Percentiles rank a stretch among this genome's conserved stretches.
Evolutionary conservation across 2,113 vertebrate species (phyloP).

Genomic region (Hemibagrus wyckioides): DNA sequence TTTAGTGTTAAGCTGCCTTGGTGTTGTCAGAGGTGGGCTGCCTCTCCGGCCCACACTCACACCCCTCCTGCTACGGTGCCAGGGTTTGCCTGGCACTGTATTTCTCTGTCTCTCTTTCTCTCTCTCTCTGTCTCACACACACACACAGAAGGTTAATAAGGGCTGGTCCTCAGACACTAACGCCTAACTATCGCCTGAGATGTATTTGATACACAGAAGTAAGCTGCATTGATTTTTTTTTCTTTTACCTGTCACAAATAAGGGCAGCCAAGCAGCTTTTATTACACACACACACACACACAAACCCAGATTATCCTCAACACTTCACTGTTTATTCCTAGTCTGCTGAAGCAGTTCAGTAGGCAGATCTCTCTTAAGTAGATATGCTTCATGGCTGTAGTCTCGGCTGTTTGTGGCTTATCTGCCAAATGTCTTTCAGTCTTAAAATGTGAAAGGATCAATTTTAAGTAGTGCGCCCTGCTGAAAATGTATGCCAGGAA

Average conservation of each 20-base stretch:
- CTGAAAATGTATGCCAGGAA: background rate
- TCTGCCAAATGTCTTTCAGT: background rate
- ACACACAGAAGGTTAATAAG: slow-evolving; percentile 23
- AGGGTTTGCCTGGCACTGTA: slow-evolving; percentile 27
- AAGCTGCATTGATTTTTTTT: background rate
- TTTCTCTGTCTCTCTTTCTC: background rate
- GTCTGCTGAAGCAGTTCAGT: slow-evolving; percentile 5
- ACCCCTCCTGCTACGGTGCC: slow-evolving; percentile 25
- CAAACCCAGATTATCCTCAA: slow-evolving; percentile 22
- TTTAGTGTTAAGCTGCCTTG: slow-evolving; percentile 31
- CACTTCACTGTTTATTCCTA: slow-evolving; percentile 53
- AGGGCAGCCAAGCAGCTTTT: background rate
- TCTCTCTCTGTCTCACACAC: background rate
- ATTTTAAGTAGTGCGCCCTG: background rate
- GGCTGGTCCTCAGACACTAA: background rate
- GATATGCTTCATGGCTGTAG: slow-evolving; percentile 6
- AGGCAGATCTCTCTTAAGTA: slow-evolving; percentile 18
- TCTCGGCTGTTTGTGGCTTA: background rate
- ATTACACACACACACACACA: background rate
- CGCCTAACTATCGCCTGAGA: background rate
- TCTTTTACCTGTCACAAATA: background rate
- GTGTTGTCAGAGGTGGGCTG: slow-evolving; percentile 23
- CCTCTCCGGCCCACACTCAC: slow-evolving; percentile 25
- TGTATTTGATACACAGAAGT: background rate
- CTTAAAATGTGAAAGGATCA: background rate